A percentile compares a stretch with the other conserved stretches of the same genome.
Evolutionary conservation across 2,888 invertebrate species (phyloP).

Genomic region (Tryphoninae sp.): DNA sequence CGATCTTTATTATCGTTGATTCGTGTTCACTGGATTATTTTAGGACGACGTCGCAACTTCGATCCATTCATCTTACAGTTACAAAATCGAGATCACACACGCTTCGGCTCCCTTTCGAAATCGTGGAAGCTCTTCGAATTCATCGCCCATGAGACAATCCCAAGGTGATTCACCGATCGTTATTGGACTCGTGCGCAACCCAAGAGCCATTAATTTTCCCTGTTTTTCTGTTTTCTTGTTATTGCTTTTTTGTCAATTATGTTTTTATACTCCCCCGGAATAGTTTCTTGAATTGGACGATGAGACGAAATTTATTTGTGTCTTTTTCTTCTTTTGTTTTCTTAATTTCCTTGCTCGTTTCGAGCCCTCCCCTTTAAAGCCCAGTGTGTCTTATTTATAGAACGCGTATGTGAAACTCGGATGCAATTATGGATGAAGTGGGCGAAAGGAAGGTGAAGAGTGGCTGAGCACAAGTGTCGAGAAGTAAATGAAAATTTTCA

Average conservation of each 20-base stretch:
- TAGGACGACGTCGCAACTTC: not conserved
- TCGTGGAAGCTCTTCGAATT: slow-evolving; percentile 7
- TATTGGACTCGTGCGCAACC: slow-evolving; percentile 30
- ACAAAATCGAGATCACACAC: slow-evolving; percentile 55
- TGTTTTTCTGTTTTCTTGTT: slow-evolving; percentile 3
- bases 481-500: not conserved
- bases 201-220: not conserved
- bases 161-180: not conserved
- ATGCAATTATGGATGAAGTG: slow-evolving; percentile 2
- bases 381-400: slow-evolving; percentile 20
- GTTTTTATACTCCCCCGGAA: slow-evolving; percentile 11
- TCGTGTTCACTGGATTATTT: too few species aligned
- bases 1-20: too few species aligned
- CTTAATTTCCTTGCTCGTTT: slow-evolving; percentile 13
- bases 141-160: not conserved
- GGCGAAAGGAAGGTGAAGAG: not conserved
- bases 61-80: slow-evolving; percentile 70
- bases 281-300: slow-evolving; percentile 13
- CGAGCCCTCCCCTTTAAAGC: slow-evolving; percentile 3
- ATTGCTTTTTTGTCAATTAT: not conserved
- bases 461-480: slow-evolving; percentile 7
- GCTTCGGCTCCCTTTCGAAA: not conserved
- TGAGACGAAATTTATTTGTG: not conserved
- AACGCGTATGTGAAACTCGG: not conserved
- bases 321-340: not conserved